A percentile compares a stretch with the other conserved stretches of the same genome.
phyloP scores from a whole-genome alignment of 2,113 vertebrate genomes.

The Herpetotheres cachinnans region DNA sequence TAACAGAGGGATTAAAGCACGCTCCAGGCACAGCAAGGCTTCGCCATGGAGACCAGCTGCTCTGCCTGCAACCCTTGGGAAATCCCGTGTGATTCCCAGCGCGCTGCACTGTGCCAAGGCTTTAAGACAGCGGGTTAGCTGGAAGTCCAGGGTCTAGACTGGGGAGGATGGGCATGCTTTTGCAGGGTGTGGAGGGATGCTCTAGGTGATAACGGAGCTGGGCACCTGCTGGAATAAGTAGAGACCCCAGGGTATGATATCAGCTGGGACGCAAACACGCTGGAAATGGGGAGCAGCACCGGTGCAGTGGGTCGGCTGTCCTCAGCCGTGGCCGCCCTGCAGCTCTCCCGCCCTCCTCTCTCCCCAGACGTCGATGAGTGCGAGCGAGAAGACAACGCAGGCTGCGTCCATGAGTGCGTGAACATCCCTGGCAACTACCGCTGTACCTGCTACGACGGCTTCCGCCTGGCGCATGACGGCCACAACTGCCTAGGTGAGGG shows the following conservation, averaged over 20 bases:
- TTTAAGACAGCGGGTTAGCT: neutral
- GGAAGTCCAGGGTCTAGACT: neutral
- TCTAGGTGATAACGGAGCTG: neutral
- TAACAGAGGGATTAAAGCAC: neutral
- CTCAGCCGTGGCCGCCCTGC: neutral
- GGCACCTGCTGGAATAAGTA: neutral
- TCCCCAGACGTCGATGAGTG: slow-evolving; percentile 92
- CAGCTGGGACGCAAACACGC: fast-evolving
- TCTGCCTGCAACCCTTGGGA: neutral
- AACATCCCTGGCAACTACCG: slow-evolving; percentile 98
- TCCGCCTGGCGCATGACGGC: slow-evolving; percentile 92
- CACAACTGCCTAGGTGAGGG: slow-evolving; percentile 95
- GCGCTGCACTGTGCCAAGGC: fast-evolving
- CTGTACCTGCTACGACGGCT: slow-evolving; percentile 96
- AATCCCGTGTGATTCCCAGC: neutral
- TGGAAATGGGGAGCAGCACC: neutral
- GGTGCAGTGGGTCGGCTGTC: fast-evolving
- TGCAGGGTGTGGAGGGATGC: neutral
- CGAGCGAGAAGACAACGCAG: slow-evolving; percentile 90
- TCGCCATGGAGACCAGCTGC: neutral
- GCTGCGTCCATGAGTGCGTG: slow-evolving; percentile 96
- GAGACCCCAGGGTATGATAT: neutral
- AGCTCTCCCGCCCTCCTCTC: neutral
- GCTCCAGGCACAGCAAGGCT: neutral
- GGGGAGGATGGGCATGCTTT: neutral